Conservation (phyloP, 1,140 invertebrate genomes). For the Drosophila parabipectinata region DNA sequence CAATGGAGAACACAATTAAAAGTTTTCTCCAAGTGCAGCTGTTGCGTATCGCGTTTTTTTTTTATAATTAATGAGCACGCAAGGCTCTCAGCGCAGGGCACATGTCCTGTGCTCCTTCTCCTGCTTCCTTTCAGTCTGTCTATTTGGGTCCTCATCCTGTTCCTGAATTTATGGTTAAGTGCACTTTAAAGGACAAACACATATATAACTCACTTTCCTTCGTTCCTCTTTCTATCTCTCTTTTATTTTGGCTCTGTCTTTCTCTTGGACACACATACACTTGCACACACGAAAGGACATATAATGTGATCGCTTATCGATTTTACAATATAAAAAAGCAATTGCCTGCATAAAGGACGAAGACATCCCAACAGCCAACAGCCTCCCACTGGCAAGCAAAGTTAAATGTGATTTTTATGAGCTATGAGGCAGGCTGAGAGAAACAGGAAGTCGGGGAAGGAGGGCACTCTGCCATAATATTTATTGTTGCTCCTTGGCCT, state of each 20-base stretch:
- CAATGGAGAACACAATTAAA: neutral
- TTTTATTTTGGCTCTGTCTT: constrained; percentile 11
- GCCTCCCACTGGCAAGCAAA: constrained; percentile 46
- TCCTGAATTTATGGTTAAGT: constrained; percentile 80
- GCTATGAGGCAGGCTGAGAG: constrained; percentile 45
- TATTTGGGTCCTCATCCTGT: constrained; percentile 40
- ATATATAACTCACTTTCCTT: constrained; percentile 76
- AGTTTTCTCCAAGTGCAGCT: constrained; percentile 18
- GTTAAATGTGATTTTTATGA: constrained; percentile 78
- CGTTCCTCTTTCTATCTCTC: constrained; percentile 13
- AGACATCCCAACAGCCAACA: constrained; percentile 4
- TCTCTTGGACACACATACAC: constrained; percentile 7
- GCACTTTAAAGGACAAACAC: constrained; percentile 81
- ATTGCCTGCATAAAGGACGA: constrained; percentile 71
- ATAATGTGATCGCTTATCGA: constrained; percentile 83
- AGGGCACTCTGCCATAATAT: constrained; percentile 23
- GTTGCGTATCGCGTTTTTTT: constrained; percentile 63
- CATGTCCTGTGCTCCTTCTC: constrained; percentile 46
- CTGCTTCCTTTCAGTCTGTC: constrained; percentile 3
- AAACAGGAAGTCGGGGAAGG: neutral
- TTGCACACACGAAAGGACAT: constrained; percentile 31
- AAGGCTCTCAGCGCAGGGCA: constrained; percentile 57
- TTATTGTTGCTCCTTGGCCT: constrained; percentile 46
- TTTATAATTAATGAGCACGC: constrained; percentile 82
- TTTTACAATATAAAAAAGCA: constrained; percentile 82